A percentile compares a stretch with the other conserved stretches of the same genome.
Conservation (phyloP, 30 jellyfish, hydroid and myxozoan species). For the Aurelia sp. region DNA sequence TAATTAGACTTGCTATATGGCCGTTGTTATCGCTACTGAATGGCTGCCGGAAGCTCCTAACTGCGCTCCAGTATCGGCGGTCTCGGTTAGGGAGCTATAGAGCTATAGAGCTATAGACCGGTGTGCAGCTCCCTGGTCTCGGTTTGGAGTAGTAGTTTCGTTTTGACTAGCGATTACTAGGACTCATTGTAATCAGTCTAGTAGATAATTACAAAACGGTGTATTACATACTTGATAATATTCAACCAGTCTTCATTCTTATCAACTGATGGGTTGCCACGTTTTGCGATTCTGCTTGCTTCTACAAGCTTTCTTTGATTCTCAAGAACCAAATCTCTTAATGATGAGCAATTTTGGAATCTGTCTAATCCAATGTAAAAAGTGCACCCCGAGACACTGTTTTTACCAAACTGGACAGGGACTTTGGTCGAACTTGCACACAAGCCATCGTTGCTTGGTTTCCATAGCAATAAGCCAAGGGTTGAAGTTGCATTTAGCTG, state of each 20-base stretch:
- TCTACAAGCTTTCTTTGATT: slow-evolving; percentile 34
- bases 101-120: no score
- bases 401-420: slow-evolving; percentile 59
- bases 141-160: no score
- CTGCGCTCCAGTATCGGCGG: no score
- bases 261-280: slow-evolving; percentile 61
- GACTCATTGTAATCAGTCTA: no score
- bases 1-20: no score
- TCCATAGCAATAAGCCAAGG: slow-evolving; percentile 50
- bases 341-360: slow-evolving; percentile 51
- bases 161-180: no score
- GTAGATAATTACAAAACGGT: no score
- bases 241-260: slow-evolving; percentile 62
- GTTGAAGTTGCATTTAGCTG: slow-evolving; percentile 33
- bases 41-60: no score
- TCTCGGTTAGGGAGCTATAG: no score
- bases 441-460: slow-evolving; percentile 30
- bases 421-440: slow-evolving; percentile 28
- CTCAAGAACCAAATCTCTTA: slow-evolving; percentile 13
- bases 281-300: slow-evolving; percentile 34
- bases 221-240: slow-evolving; percentile 36
- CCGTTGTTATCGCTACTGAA: no score
- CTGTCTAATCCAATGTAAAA: slow-evolving; percentile 46
- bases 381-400: slow-evolving; percentile 55
- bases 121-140: no score